Base-by-base conservation (phyloP, 2,797 vertebrate species). In the Malacoctenus gilli region DNA sequence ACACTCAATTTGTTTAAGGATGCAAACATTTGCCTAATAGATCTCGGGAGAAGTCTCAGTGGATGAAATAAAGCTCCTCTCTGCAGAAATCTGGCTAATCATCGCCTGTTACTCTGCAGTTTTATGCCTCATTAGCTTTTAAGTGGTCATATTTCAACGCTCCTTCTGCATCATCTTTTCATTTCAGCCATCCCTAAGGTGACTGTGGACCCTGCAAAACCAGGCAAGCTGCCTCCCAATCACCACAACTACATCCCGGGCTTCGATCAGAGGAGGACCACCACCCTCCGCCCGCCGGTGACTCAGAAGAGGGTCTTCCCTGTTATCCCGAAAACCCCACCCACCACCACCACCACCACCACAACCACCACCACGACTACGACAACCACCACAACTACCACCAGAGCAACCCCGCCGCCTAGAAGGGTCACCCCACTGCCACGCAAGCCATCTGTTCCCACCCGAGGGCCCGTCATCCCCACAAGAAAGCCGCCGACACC, bases 181-280 rank as follows among this genome's bases (percentile, higher is more conserved):
- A 58, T 84, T 91, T 47, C 79, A 93, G 93, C 92, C 76, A 92
- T 94, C 79, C 92, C 92, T 43, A 92, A 89, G 82, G 91, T 94
- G 77, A 84, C 80, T 68, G 92, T 94, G 73, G 93, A 95, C 34
- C 92, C 93, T 43, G 89, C 87, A 59, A 85, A 72, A 70, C 93
- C 91, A 8, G 90, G 82, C 15, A 87, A 84, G 62, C 80, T 43
- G 22, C 86, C 87, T 14, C 80, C 89, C 10, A 90, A 88, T 74
- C 91, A 91, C 73, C 85, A 51, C 36, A 94, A 89, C 78, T 80
- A 79, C 83, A 93, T 94, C 86, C 93, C 93, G 11, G 92, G 91
- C 54, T 61, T 69, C 1, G 87, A 92, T 75, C 86, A 87, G 37
- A 91, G 77, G 31, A 90, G 86, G 51, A 89, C 92, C 11, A 90